Evolutionary conservation across 1,140 invertebrate genomes (phyloP).

Genomic region (Aphis gossypii): DNA sequence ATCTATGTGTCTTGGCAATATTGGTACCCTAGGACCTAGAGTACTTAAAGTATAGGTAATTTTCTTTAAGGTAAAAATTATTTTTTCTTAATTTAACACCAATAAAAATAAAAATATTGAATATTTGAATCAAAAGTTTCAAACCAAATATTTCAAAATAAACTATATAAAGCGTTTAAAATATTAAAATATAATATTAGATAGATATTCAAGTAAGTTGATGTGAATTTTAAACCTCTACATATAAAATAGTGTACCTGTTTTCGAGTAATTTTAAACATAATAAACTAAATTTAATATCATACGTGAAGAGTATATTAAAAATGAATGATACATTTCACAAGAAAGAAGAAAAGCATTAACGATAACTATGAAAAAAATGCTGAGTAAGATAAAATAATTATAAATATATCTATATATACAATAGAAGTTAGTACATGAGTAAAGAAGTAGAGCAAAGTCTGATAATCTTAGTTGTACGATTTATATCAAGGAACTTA

Average conservation of each 20-base stretch:
- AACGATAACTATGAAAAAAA: background rate
- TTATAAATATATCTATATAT: background rate
- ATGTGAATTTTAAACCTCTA: background rate
- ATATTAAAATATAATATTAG: background rate
- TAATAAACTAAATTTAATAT: background rate
- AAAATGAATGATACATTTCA: background rate
- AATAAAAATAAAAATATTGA: background rate
- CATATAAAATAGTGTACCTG: background rate
- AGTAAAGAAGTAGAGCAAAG: too few relatives aligned
- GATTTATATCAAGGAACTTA: background rate
- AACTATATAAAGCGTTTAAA: background rate
- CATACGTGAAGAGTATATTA: background rate
- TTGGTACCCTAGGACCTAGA: background rate
- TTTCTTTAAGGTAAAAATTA: background rate
- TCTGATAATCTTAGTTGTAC: background rate
- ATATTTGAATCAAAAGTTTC: background rate
- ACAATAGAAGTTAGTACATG: background rate
- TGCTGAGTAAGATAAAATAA: background rate
- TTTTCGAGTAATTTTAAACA: too few relatives aligned
- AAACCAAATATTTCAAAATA: background rate
- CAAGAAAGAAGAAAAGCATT: background rate
- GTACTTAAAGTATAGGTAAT: background rate
- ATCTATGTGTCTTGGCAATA: background rate
- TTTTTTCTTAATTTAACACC: background rate
- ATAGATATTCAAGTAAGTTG: background rate